Evolutionary conservation across 64 coral and sea anemone species (phyloP).

Genomic region (Platygyra sinensis): DNA sequence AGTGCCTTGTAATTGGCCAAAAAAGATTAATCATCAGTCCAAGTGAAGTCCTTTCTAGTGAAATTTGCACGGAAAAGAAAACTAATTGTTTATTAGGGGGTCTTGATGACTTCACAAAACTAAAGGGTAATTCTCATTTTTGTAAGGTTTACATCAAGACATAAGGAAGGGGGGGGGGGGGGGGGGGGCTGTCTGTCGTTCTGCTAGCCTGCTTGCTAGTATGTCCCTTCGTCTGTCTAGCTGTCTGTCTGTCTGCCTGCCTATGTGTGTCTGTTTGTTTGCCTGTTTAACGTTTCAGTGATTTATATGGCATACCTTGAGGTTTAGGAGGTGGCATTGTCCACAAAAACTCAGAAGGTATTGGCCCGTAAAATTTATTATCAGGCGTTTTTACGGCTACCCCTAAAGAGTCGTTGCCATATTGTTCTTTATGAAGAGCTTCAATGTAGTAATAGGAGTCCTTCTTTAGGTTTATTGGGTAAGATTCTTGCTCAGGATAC

Average conservation of each 20-base stretch:
- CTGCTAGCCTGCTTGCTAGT: too few species aligned
- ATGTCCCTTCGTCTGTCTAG: too few species aligned
- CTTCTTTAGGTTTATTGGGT: constrained; percentile 74
- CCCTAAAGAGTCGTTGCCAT: constrained; percentile 58
- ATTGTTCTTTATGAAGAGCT: constrained; percentile 93
- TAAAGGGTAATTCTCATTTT: too few species aligned
- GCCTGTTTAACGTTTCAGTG: background rate
- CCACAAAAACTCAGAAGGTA: constrained; percentile 76
- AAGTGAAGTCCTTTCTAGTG: too few species aligned
- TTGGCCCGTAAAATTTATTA: constrained; percentile 44
- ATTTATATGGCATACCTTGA: background rate
- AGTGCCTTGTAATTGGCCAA: too few species aligned
- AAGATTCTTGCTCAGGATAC: constrained; percentile 74
- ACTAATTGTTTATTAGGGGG: too few species aligned
- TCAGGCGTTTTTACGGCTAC: constrained; percentile 79
- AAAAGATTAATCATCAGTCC: too few species aligned
- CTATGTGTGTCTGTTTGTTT: background rate
- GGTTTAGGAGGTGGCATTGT: constrained; percentile 37
- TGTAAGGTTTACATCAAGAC: too few species aligned
- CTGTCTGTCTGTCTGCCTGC: background rate
- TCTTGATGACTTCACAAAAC: too few species aligned
- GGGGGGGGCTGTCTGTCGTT: too few species aligned
- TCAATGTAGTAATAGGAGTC: constrained; percentile 76
- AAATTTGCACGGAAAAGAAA: too few species aligned
- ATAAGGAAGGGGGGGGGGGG: too few species aligned